Base-by-base conservation (phyloP, 2,888 invertebrate species). In the Acleris cristana region DNA sequence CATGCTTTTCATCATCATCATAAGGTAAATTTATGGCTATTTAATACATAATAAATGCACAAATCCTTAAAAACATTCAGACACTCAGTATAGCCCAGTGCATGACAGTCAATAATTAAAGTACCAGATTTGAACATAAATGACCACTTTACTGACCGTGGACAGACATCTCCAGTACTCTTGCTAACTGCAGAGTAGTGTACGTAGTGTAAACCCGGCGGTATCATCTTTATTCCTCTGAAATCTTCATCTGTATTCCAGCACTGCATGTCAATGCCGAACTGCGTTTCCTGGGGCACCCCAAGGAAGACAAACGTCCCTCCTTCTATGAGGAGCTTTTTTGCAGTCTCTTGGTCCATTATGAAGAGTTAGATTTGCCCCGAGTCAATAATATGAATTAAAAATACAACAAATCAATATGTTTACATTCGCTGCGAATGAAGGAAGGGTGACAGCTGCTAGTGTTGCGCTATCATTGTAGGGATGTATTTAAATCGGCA, bases 141-240 rank as follows among this genome's bases (percentile, higher is more conserved):
- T 40, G 12, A 14, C 19, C 18, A 14, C n/a, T 40, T 58, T 59
- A 73, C 74, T 75, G 74, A 95, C 86, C 97, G 93, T 16, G 96
- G 96, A 2, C 96, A 95, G 7, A 94, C 88, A 76, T 96, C 95
- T 0, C 95, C 95, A 60, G 94, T 94, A 1, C 88, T 88, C 72
- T 90, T 88, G 77, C 94, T 95, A 16, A 94, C 93, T 72, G 94
- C 95, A 93, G 97, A 96, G 83, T 96, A 98, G 91, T 98, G 98
- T 18, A 99, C 93, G 81, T 96, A 99, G 87, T 99, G 99, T 63
- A 98, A 90, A 7, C 99, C 99, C 1, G 98, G 98, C 0, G 99
- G 99, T 77, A 99, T 99, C 99, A 99, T 99, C 94, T 99, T 99
- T 34, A 99, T 95, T 0, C 99, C 99, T 78, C 95, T 94, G 86